phyloP scores from a whole-genome alignment of 2,797 vertebrate genomes.

The Danio tinwini region DNA sequence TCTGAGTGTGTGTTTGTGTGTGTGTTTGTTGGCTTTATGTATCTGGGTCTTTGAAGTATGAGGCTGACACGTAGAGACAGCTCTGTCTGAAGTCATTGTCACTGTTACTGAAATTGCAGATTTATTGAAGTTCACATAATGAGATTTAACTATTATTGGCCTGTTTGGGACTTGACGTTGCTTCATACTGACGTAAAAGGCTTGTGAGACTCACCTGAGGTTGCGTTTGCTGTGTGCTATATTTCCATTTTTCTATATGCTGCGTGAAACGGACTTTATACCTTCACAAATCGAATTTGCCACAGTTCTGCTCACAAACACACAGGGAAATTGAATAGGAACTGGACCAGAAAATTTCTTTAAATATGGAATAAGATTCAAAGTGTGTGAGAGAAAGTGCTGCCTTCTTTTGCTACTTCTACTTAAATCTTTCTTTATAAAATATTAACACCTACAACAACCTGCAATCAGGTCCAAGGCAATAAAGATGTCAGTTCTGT shows the following conservation, averaged over 20 bases:
- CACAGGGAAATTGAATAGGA: constrained; percentile 37
- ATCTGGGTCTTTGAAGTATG: constrained; percentile 49
- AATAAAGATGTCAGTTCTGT: constrained; percentile 8
- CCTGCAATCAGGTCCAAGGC: constrained; percentile 33
- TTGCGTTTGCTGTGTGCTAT: constrained; percentile 1
- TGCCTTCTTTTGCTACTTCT: constrained; percentile 12
- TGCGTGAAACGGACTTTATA: neutral
- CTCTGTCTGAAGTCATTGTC: constrained; percentile 45
- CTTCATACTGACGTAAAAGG: constrained; percentile 8
- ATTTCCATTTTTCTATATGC: neutral
- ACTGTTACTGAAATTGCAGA: neutral
- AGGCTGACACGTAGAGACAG: constrained; percentile 41
- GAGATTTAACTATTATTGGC: constrained; percentile 26
- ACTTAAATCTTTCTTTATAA: constrained; percentile 42
- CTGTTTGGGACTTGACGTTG: neutral
- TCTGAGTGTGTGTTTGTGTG: constrained; percentile 4
- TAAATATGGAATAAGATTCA: constrained; percentile 38
- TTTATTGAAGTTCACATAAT: constrained; percentile 42
- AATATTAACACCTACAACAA: constrained; percentile 58
- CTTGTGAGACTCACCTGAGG: constrained; percentile 31
- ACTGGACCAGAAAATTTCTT: constrained; percentile 42
- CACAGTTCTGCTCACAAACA: constrained; percentile 37
- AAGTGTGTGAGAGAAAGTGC: neutral
- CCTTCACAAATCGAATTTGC: constrained; percentile 32
- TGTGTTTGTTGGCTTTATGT: constrained; percentile 35